These are phyloP conservation scores for Chaitophorus viminalis DNA, from an alignment of 2,888 invertebrate genomes.

Conservation along the genomic window DNA sequence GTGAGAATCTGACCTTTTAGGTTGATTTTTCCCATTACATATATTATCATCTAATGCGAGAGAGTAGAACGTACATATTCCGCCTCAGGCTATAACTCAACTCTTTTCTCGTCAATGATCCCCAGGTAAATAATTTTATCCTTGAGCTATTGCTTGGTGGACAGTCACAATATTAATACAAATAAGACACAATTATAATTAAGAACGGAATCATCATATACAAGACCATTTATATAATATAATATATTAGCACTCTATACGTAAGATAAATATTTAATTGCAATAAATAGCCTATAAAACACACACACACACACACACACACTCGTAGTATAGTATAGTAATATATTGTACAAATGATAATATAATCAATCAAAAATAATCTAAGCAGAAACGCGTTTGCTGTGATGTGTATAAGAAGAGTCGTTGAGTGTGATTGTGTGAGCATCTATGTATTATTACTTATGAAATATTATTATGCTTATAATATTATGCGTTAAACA, in stretches of 20 bases:
- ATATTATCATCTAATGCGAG: background rate
- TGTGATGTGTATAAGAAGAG: background rate
- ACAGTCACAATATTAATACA: too few species aligned
- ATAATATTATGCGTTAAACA: background rate
- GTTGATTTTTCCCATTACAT: background rate
- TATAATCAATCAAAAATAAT: background rate
- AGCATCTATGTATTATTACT: background rate
- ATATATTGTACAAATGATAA: background rate
- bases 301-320: background rate
- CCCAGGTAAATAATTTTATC: background rate
- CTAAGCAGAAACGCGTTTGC: background rate
- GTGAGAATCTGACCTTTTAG: slow-evolving; percentile 13
- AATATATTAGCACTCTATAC: background rate
- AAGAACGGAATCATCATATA: background rate
- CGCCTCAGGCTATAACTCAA: background rate
- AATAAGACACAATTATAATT: too few species aligned
- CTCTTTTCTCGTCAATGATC: background rate
- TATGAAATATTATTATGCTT: too few species aligned
- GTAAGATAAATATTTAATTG: too few species aligned
- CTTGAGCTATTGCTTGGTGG: background rate
- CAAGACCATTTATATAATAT: background rate
- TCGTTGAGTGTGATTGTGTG: background rate
- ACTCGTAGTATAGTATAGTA: background rate
- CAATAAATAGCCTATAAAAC: too few species aligned
- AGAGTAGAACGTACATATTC: background rate